phyloP scores from a whole-genome alignment of 2,113 vertebrate genomes.

The Aphyosemion australe region DNA sequence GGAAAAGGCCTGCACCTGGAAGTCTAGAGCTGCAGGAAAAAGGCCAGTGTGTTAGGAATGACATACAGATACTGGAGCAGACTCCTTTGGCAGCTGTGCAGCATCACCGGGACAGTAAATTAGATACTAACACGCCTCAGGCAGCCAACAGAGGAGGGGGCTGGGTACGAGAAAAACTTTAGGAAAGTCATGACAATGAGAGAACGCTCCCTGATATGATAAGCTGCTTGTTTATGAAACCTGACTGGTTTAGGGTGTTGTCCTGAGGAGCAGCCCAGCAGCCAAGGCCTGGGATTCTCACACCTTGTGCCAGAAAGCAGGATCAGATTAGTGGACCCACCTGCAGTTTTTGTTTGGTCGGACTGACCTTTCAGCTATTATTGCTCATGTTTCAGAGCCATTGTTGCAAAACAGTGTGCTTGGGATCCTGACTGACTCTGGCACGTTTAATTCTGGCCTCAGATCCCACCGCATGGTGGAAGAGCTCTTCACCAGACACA shows the following conservation, averaged over 20 bases:
- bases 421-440: not conserved
- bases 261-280: constrained; percentile 10
- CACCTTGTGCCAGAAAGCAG: constrained; percentile 24
- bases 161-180: constrained; percentile 31
- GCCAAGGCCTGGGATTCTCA: constrained; percentile 27
- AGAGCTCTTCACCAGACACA: too few relatives aligned
- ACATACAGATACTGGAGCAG: constrained; percentile 14
- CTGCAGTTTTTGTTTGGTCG: constrained; percentile 31
- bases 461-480: too few relatives aligned
- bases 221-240: constrained; percentile 16
- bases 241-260: constrained; percentile 34
- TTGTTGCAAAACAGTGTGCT: not conserved
- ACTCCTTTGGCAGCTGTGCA: constrained; percentile 37
- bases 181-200: constrained; percentile 31
- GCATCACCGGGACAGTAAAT: constrained; percentile 34
- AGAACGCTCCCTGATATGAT: constrained; percentile 44
- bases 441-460: too few relatives aligned
- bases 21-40: constrained; percentile 7
- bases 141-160: constrained; percentile 27
- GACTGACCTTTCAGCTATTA: constrained; percentile 11
- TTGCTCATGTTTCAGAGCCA: constrained; percentile 14
- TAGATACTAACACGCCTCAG: constrained; percentile 42
- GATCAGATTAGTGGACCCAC: constrained; percentile 36
- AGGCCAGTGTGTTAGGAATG: constrained; percentile 25
- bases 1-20: constrained; percentile 10